Conservation (phyloP, 2,797 vertebrate species). For the Lagocephalus sceleratus region DNA sequence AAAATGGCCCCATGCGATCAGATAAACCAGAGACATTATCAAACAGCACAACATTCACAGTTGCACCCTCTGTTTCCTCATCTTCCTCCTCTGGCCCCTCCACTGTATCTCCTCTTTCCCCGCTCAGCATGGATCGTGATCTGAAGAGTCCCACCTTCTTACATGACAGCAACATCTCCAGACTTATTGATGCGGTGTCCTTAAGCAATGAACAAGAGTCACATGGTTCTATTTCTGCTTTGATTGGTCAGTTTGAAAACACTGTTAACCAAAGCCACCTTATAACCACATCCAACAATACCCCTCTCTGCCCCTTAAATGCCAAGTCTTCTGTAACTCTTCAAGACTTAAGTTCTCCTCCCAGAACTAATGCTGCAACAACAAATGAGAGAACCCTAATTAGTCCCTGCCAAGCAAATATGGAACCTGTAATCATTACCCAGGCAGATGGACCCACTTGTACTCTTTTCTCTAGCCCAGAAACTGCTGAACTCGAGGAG, state of each 20-base stretch:
- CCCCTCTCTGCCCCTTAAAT: slow-evolving; percentile 21
- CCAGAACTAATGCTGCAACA: slow-evolving; percentile 19
- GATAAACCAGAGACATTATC: slow-evolving; percentile 60
- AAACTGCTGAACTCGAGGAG: slow-evolving; percentile 78
- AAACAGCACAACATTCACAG: slow-evolving; percentile 52
- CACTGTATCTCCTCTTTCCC: slow-evolving; percentile 40
- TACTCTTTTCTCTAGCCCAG: slow-evolving; percentile 68
- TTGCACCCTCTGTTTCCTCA: slow-evolving; percentile 53
- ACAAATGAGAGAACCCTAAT: slow-evolving; percentile 12
- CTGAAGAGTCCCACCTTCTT: slow-evolving; percentile 69
- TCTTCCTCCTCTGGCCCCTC: slow-evolving; percentile 59
- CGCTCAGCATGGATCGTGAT: slow-evolving; percentile 42
- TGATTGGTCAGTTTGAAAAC: slow-evolving; percentile 84
- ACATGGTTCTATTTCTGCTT: slow-evolving; percentile 83
- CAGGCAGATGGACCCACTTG: slow-evolving; percentile 39
- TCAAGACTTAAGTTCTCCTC: slow-evolving; percentile 45
- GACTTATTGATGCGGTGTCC: slow-evolving; percentile 88
- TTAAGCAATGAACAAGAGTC: slow-evolving; percentile 79
- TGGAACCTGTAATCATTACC: slow-evolving; percentile 17
- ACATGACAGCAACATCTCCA: slow-evolving; percentile 87
- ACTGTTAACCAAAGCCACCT: slow-evolving; percentile 65
- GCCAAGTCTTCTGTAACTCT: slow-evolving; percentile 35
- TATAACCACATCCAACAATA: slow-evolving; percentile 43
- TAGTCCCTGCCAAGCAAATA: slow-evolving; percentile 39
- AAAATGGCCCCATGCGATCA: slow-evolving; percentile 31